Evolutionary conservation across 1,140 invertebrate genomes (phyloP), one percentile per base, ranked within the genome.

Genomic region (Chymomyza costata): DNA sequence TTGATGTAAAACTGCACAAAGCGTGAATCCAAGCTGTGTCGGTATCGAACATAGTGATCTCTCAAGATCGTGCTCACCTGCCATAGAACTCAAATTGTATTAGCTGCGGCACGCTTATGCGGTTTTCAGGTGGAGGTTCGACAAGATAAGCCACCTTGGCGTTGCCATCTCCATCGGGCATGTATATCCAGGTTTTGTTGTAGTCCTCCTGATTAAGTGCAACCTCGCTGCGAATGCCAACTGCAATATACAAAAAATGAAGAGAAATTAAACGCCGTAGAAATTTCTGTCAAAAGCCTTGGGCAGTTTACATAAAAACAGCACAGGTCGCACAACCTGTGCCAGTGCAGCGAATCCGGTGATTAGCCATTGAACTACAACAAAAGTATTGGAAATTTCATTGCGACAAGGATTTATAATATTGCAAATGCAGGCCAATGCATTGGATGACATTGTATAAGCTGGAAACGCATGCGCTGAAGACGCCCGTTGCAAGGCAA

Each of bases 121-220:
- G 68, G 45, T 78, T 78, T 17, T 74, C 64, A 6, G 54, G 61
- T 0, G 81, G 68, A 2, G 73, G 73, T 43, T 85, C 82, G 7
- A 84, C 78, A 13, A 87, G 47, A 50, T 85, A 85, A 7, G 90
- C 89, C 10, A 89, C 88, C 61, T 90, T 88, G 0, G 88, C 86
- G 3, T 87, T 84, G 1, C 87, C 89, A 54, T 90, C 87, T 7
- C 89, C 90, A 73, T 91, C 89, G 1, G 90, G 90, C 84, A 91
- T 89, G 44, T 90, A 89, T 35, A 91, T 89, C 90, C 90, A 91
- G 10, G 89, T 89, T 51, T 87, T 87, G 13, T 89, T 89, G 55
- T 90, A 90, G 38, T 86, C 81, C 43, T 85, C 81, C 30, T 85
- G 78, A 37, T 37, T 84, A 3, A 84, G 43, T 8, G 60, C 66